phyloP scores from a whole-genome alignment of 2,113 vertebrate species.

The Odobenus rosmarus region DNA sequence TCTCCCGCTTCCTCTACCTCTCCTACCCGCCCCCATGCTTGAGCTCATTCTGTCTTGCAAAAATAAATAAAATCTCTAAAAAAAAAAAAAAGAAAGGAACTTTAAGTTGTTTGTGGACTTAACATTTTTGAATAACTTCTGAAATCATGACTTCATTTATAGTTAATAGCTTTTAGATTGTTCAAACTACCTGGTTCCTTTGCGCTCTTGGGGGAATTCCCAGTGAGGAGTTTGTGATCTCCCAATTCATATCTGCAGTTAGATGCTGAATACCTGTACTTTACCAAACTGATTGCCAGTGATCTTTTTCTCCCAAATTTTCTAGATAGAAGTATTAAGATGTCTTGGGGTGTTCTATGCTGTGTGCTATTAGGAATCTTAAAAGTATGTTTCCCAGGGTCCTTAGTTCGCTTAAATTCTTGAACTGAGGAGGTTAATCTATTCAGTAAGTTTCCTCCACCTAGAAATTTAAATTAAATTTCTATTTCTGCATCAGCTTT shows the following conservation, averaged over 20 bases:
- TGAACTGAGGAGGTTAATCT: conserved; percentile 27
- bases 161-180: background rate
- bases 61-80: background rate
- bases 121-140: background rate
- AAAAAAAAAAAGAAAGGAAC: background rate
- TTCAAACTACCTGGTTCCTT: background rate
- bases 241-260: background rate
- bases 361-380: background rate
- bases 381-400: background rate
- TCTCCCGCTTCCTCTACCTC: background rate
- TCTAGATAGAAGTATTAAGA: background rate
- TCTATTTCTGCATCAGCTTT: background rate
- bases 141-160: conserved; percentile 16
- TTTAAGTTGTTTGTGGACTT: background rate
- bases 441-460: conserved; percentile 41
- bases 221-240: background rate
- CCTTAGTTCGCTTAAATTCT: conserved; percentile 30
- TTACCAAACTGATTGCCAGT: background rate
- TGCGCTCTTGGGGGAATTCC: background rate
- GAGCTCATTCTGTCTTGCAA: background rate
- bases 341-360: background rate
- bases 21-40: background rate
- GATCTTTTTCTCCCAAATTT: background rate
- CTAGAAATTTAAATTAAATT: conserved; percentile 52
- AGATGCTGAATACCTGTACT: background rate